These are phyloP conservation scores for Lagopus muta DNA, from an alignment of 2,113 vertebrate species.

Conservation along the genomic window DNA sequence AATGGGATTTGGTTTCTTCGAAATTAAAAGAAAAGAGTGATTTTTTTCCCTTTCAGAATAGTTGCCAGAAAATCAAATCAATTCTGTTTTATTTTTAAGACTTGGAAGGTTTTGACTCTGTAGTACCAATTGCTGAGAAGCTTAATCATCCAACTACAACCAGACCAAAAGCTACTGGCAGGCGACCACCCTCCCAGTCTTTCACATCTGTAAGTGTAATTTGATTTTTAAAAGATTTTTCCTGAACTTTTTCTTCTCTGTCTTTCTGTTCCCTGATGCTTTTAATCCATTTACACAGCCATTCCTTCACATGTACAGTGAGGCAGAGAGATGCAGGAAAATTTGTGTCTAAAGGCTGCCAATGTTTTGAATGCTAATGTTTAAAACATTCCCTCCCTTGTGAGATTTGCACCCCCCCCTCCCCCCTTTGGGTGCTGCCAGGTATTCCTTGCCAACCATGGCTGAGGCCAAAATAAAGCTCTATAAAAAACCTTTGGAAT, in stretches of 20 bases:
- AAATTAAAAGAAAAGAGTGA: background rate
- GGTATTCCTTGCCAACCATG: background rate
- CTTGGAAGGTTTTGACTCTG: slow-evolving; percentile 91
- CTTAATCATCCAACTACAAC: slow-evolving; percentile 94
- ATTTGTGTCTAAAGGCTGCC: background rate
- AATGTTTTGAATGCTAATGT: slow-evolving; percentile 1
- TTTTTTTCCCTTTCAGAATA: slow-evolving; percentile 53
- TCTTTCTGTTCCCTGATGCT: slow-evolving; percentile 8
- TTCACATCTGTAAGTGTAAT: slow-evolving; percentile 88
- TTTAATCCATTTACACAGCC: background rate
- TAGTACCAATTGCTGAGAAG: slow-evolving; percentile 90
- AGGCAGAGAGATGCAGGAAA: slow-evolving; percentile 13
- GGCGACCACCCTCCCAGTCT: slow-evolving; percentile 94
- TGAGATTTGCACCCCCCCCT: background rate
- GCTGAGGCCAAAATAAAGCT: slow-evolving; percentile 6
- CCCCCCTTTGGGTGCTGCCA: background rate
- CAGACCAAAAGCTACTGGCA: slow-evolving; percentile 92
- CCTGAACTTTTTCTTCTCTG: background rate
- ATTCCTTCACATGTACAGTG: background rate
- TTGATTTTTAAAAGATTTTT: slow-evolving; percentile 19
- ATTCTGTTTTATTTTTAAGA: slow-evolving; percentile 82
- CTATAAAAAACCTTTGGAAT: background rate
- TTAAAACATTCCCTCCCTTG: slow-evolving; percentile 23
- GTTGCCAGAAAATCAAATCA: slow-evolving; percentile 27
- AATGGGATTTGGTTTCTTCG: slow-evolving; percentile 36